Base-by-base conservation (phyloP, 2,113 vertebrate genomes). In the Lagopus muta region DNA sequence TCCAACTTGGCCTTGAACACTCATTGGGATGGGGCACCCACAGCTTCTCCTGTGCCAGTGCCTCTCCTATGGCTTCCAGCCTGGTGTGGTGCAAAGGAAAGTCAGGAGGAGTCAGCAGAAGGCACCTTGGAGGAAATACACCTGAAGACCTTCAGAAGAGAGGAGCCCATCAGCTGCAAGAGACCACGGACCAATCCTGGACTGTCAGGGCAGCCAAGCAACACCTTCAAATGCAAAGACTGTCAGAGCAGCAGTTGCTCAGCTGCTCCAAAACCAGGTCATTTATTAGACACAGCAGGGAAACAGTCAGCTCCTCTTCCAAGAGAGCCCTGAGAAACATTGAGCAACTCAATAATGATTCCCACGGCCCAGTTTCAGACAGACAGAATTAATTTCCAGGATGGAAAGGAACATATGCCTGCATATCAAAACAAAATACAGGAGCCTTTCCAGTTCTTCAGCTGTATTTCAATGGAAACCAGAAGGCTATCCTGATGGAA, bases 391-490 rank as follows among this genome's bases (percentile, higher is more conserved):
- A 83, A 94, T 92, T 93, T 94, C 73, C 73, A 93, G 48, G 70
- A 92, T 58, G 77, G 95, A 96, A 95, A 92, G 86, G 79, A 91
- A 86, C 91, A 89, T 95, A 96, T 65, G 86, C 83, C 89, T 70
- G 74, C 61, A 57, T 64, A 93, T 96, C 90, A 92, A 93, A 96
- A 92, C 92, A 94, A 95, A 94, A 90, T 10, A 92, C 91, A 95
- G 93, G 92, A 97, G 90, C 89, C 54, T 65, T 86, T 83, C 86
- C 82, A 90, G 80, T 75, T 69, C 87, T 90, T 82, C 40, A 69
- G 75, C 65, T 83, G 80, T 82, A 91, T 78, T 91, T 86, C 89
- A 90, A 19, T 76, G 80, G 73, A 90, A 96, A 96, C 80, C 92
- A 95, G 90, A 92, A 93, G 86, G 92, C 86, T 92, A 91, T 84